Base-by-base conservation (phyloP, 2,888 invertebrate species). In the Dasypolia templi region DNA sequence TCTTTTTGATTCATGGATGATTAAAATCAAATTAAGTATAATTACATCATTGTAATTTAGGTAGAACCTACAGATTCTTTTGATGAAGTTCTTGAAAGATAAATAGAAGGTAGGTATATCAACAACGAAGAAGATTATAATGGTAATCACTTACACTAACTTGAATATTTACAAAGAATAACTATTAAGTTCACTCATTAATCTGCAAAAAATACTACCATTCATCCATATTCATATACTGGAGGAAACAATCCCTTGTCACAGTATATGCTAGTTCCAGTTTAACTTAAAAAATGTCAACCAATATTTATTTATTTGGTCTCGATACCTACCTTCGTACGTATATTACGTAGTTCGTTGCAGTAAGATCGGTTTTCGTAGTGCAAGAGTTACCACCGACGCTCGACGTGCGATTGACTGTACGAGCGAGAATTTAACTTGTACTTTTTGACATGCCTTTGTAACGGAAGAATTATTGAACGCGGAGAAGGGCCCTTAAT, bases 371-470 rank as follows among this genome's bases (percentile, higher is more conserved):
- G 11, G 9, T n/a, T 64, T 49, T 64, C 6, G 3, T n/a, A 6
- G 6, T 6, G 6, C 17, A n/a, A 19, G 39, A 44, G 29, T 4
- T 29, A 29, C 2, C 12, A 11, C 7, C 14, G 22, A 11, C 35
- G 39, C 17, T 29, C 5, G 17, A 22, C 35, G 39, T n/a, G 42
- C 5, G 17, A 22, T 39, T 53, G 53, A 71, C 9, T 70, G 35
- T 72, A 72, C 51, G 3, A 42, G 12, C 14, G 39, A 9, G 12
- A 17, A 66, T 7, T 56, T 51, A 4, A 22, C 17, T 35, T 69
- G 44, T 82, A 55, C 26, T 62, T 85, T 74, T 86, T 72, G 65
- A 19, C 44, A 72, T 72, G 22, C 61, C 71, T 49, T 74, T 63
- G 51, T 72, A 70, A 61, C 17, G 35, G 55, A 72, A 77, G 55